Evolutionary conservation across 2,888 invertebrate species (phyloP), one percentile per base, ranked within the genome.

Genomic region (Pristionchus mayeri): DNA sequence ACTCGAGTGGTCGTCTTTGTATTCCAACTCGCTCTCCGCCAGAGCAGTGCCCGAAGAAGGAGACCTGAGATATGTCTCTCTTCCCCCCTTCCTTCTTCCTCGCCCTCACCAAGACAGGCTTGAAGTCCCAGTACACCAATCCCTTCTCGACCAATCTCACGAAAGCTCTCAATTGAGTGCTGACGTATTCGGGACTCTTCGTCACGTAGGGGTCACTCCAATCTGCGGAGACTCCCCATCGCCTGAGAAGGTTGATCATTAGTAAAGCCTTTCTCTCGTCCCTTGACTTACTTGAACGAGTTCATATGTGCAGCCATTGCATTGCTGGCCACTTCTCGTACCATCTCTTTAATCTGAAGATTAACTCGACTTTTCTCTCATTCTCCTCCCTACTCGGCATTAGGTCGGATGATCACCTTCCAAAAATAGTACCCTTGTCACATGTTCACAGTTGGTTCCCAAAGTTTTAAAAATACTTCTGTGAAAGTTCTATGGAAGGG

Each of bases 21-120:
- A 99, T 93, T 98, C 98, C 86, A 99, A 94, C 93, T 99, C 99
- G 0, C 98, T 96, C 94, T 99, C 99, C 6, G 99, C 99, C 89
- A 99, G 93, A 0, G 99, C 98, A 89, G 98, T 97, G 94, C 97
- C 97, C 92, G 93, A 92, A 67, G 91, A 90, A 0, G 98, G 97
- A 13, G 98, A 98, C 91, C 91, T 90, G 27, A 71, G 24, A 7
- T 44, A 7, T 11, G 7, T 21, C 27, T 21, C 27, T 24, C 57
- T 24, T 21, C 13, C 9, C 48, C 30, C 24, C 24, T n/a, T n/a
- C 1, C 37, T 6, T 34, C 37, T 37, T 37, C 37, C 63, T 63
- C 48, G 16, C 81, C 57, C 16, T 90, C 98, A 98, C 99, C 93
- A 96, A 96, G 18, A 99, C 97, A 0, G 99, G 98, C 93, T 98